Base-by-base conservation (phyloP, 2,888 invertebrate genomes). In the Mantis religiosa region DNA sequence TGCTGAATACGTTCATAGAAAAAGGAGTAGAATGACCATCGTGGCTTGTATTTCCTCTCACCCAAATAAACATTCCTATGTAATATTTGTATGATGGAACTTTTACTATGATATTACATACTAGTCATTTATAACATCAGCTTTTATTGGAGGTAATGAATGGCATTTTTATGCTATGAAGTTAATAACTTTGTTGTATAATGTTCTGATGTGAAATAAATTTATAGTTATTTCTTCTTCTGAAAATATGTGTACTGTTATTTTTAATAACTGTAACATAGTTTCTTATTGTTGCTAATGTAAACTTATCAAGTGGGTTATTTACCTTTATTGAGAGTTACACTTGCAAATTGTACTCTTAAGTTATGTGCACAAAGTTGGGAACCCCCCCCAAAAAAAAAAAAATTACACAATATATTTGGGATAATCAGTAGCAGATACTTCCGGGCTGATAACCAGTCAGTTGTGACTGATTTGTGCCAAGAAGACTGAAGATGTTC, bases 201-300 rank as follows among this genome's bases (percentile, higher is more conserved):
- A 89, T 89, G 85, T 84, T 89, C 87, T 86, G 47, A 84, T 88
- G 87, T 89, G 84, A 89, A 89, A 89, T 89, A 89, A 89, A 89
- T 89, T 88, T 89, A 87, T 85, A 89, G 89, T 89, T 89, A 89
- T 82, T 89, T 87, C 87, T 87, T 88, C 89, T 89, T 85, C 87
- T 83, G 82, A 87, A 25, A 28, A 20, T 25, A 71, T 71, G 15
- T 71, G 6, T 71, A 71, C 4, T 71, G 4, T 71, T 71, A 1
- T 71, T 71, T 71, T 9, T 12, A 41, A 41, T 1, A 12, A 41
- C 6, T 12, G 1, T 9, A 1, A 9, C 9, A 41, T 41, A 34
- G 0, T 54, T 54, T 54, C 2, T 20, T 20, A 71, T 71, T 20
- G 25, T 20, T 20, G 20, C 0, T 15, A 71, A 20, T 71, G 1